These are phyloP conservation scores for Calliopum simillimum DNA, from an alignment of 2,888 invertebrate genomes.

Conservation along the genomic window DNA sequence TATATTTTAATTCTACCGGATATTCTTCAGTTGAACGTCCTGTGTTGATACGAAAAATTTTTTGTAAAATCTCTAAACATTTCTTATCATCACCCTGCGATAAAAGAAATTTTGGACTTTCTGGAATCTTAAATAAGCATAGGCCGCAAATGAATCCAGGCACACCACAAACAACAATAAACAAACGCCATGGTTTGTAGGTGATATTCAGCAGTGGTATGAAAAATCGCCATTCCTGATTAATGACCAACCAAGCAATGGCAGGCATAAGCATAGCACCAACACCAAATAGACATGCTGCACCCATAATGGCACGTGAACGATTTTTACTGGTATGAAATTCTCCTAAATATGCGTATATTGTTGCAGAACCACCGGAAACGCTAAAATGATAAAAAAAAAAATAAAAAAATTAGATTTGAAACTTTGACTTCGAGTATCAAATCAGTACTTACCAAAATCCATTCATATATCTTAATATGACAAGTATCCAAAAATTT, in stretches of 20 bases:
- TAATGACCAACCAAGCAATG: constrained; percentile 62
- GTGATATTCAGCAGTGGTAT: constrained; percentile 54
- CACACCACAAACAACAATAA: constrained; percentile 60
- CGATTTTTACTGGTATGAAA: constrained; percentile 68
- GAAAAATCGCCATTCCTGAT: constrained; percentile 57
- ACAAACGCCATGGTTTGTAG: constrained; percentile 63
- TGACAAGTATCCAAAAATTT: constrained; percentile 68
- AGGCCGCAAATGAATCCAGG: constrained; percentile 59
- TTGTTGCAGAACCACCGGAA: constrained; percentile 68
- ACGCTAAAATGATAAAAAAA: constrained; percentile 50
- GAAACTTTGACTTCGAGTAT: too few species aligned
- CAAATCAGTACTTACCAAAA: constrained; percentile 70
- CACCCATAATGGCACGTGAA: constrained; percentile 66
- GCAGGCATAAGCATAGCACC: constrained; percentile 61
- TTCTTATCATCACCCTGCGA: constrained; percentile 54
- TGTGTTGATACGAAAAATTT: constrained; percentile 55
- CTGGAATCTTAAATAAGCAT: constrained; percentile 58
- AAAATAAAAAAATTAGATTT: neutral
- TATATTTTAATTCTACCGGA: constrained; percentile 45
- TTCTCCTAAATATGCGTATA: constrained; percentile 70
- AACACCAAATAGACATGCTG: constrained; percentile 61
- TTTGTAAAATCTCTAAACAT: constrained; percentile 54
- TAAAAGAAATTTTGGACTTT: constrained; percentile 63
- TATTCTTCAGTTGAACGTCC: constrained; percentile 50
- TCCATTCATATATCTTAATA: constrained; percentile 69